phyloP scores from a whole-genome alignment of 2,888 invertebrate genomes.

The Xylota segnis region DNA sequence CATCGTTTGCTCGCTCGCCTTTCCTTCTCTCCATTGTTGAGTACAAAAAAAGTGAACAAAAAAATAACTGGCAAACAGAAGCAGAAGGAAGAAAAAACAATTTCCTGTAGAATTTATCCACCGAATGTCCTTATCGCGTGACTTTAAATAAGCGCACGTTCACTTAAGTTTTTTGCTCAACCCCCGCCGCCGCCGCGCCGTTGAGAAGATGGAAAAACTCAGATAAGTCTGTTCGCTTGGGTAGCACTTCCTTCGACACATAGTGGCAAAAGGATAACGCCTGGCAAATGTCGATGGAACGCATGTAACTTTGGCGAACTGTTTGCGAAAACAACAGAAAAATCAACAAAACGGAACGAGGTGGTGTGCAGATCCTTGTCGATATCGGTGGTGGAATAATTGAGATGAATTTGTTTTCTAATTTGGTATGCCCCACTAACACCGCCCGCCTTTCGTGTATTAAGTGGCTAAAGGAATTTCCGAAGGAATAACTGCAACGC shows the following conservation, averaged over 20 bases:
- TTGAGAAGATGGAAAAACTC: constrained; percentile 46
- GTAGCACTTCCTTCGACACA: constrained; percentile 9
- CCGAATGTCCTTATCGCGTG: constrained; percentile 74
- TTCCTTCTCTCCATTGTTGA: neutral
- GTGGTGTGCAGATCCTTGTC: constrained; percentile 41
- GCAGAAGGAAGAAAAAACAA: constrained; percentile 38
- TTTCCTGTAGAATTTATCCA: constrained; percentile 65
- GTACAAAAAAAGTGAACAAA: neutral
- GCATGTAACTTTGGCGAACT: constrained; percentile 40
- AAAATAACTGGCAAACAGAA: constrained; percentile 9
- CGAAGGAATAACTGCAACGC: constrained; percentile 15
- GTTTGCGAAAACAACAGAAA: constrained; percentile 44
- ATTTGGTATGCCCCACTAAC: neutral
- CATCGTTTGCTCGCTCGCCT: constrained; percentile 1
- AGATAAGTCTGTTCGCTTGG: constrained; percentile 61
- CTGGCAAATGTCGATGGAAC: constrained; percentile 38
- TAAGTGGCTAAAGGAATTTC: constrained; percentile 43
- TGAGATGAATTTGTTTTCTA: constrained; percentile 60
- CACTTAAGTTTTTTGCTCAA: constrained; percentile 58
- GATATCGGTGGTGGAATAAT: constrained; percentile 54
- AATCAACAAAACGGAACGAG: constrained; percentile 14
- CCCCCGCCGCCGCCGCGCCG: neutral
- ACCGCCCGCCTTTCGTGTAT: constrained; percentile 30
- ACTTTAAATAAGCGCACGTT: constrained; percentile 74
- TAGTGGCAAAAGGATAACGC: constrained; percentile 47